phyloP scores from a whole-genome alignment of 2,113 vertebrate species.

The Albula glossodonta region DNA sequence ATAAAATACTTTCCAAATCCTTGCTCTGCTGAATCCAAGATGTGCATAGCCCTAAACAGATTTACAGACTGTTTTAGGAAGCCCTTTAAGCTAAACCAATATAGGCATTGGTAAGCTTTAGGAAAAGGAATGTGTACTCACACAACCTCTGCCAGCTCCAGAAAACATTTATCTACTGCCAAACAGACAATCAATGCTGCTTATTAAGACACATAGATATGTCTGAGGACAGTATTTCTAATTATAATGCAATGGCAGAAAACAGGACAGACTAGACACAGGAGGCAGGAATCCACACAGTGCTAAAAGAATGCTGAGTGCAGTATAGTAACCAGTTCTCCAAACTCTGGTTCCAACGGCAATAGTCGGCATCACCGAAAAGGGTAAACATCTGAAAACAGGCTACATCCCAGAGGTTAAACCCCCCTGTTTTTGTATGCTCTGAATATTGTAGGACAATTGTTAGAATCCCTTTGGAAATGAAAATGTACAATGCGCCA shows the following conservation, averaged over 20 bases:
- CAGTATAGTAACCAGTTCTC: neutral
- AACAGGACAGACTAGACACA: neutral
- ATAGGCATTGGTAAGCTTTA: neutral
- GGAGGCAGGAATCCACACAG: neutral
- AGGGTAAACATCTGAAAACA: neutral
- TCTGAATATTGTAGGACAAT: neutral
- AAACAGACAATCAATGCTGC: constrained; percentile 1
- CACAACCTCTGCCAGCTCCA: neutral
- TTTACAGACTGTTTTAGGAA: neutral
- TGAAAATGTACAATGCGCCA: too few species aligned
- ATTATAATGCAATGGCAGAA: neutral
- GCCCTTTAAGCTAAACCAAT: neutral
- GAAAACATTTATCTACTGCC: neutral
- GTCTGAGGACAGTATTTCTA: neutral
- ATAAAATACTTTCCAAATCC: constrained; percentile 5
- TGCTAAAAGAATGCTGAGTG: neutral
- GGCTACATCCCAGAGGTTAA: neutral
- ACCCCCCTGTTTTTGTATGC: too few species aligned
- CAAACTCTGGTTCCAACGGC: neutral
- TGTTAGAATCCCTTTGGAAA: too few species aligned
- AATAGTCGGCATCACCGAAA: neutral
- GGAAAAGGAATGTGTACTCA: neutral
- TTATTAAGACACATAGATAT: neutral
- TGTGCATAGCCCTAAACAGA: neutral
- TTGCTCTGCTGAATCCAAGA: neutral